Evolutionary conservation across 2,113 vertebrate species (phyloP).

Genomic region (Crotalus tigris): DNA sequence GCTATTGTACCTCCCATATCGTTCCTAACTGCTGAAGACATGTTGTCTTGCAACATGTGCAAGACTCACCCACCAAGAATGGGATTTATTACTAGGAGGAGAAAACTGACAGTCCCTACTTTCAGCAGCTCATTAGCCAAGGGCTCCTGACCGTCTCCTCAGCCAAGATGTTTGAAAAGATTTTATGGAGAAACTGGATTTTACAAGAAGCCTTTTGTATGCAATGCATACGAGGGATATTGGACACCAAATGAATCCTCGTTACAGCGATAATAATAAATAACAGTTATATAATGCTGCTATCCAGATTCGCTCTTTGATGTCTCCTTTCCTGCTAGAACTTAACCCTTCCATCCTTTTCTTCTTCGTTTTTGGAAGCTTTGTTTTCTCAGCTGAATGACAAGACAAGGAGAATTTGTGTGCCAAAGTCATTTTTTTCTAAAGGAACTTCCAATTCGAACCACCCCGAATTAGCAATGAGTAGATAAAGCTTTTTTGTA

Average conservation of each 20-base stretch:
- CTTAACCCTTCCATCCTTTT: constrained; percentile 30
- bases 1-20: background rate
- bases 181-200: background rate
- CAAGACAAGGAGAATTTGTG: constrained; percentile 30
- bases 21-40: background rate
- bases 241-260: constrained; percentile 59
- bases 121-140: background rate
- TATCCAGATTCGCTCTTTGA: constrained; percentile 3
- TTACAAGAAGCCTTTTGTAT: constrained; percentile 49
- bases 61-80: background rate
- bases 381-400: background rate
- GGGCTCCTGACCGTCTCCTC: constrained; percentile 52
- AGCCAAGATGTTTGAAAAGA: constrained; percentile 52
- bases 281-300: background rate
- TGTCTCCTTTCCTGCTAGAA: constrained; percentile 6
- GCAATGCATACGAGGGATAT: constrained; percentile 40
- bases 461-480: background rate
- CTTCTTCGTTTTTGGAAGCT: background rate
- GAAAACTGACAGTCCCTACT: constrained; percentile 4
- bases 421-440: constrained; percentile 27
- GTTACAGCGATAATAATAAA: constrained; percentile 24
- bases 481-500: background rate
- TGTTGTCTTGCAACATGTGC: background rate
- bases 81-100: background rate
- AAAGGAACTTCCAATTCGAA: accelerated